A percentile compares a stretch with the other conserved stretches of the same genome.
Conservation (phyloP, 2,888 invertebrate species). For the Cheilosia impressa region DNA sequence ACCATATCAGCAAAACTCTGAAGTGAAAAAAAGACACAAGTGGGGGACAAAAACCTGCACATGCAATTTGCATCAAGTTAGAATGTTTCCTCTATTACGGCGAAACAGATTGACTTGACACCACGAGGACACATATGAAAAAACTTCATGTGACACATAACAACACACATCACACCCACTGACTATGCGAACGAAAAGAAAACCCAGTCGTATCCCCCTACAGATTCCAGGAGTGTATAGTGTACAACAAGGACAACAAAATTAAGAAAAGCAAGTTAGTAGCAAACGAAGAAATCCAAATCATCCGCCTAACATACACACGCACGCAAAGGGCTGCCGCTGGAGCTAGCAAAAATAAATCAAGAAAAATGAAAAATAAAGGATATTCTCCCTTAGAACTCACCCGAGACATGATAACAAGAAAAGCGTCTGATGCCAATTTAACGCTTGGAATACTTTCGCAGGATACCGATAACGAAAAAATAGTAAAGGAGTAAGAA, state of each 20-base stretch:
- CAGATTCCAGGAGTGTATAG: slow-evolving; percentile 19
- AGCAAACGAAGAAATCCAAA: slow-evolving; percentile 35
- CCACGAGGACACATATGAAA: slow-evolving; percentile 57
- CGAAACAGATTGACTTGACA: slow-evolving; percentile 63
- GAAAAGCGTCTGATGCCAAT: slow-evolving; percentile 73
- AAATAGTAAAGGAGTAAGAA: slow-evolving; percentile 18
- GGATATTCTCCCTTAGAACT: slow-evolving; percentile 61
- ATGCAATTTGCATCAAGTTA: slow-evolving; percentile 63
- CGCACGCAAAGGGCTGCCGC: slow-evolving; percentile 9
- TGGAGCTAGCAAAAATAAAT: slow-evolving; percentile 58
- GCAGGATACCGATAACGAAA: slow-evolving; percentile 60
- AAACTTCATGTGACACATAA: slow-evolving; percentile 52
- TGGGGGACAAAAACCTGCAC: slow-evolving; percentile 19
- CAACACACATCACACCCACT: slow-evolving; percentile 22
- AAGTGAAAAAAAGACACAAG: slow-evolving; percentile 13
- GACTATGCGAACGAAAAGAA: slow-evolving; percentile 7
- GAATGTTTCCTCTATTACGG: slow-evolving; percentile 48
- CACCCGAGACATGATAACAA: slow-evolving; percentile 71
- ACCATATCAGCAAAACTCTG: not conserved
- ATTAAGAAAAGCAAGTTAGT: slow-evolving; percentile 57
- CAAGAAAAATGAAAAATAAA: slow-evolving; percentile 60
- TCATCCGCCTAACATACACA: slow-evolving; percentile 31
- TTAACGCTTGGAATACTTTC: slow-evolving; percentile 70
- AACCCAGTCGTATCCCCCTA: slow-evolving; percentile 18
- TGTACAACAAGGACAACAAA: slow-evolving; percentile 53